Evolutionary conservation across 2,888 invertebrate genomes (phyloP), one percentile per base, ranked within the genome.

Genomic region (Podotricha telesiphe): DNA sequence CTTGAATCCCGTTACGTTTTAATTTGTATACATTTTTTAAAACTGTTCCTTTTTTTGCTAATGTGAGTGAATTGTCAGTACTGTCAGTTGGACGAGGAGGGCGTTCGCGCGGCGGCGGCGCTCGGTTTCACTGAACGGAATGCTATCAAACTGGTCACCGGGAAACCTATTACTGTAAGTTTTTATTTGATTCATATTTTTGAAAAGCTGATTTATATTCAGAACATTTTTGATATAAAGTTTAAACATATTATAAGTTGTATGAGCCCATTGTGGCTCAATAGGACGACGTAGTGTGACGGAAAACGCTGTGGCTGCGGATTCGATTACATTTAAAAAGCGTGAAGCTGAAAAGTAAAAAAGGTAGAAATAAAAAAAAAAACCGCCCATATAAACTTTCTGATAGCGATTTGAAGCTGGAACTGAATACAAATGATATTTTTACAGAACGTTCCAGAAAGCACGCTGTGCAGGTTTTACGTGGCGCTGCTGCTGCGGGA

Each of bases 401-500:
- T n/a, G n/a, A n/a, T n/a, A n/a, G n/a, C n/a, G n/a, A n/a, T n/a
- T n/a, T n/a, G n/a, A n/a, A n/a, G n/a, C n/a, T n/a, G n/a, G n/a
- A n/a, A n/a, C n/a, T n/a, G n/a, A n/a, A n/a, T n/a, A n/a, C n/a
- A n/a, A n/a, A n/a, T n/a, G n/a, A n/a, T n/a, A 53, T 53, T 50
- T 53, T 86, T 88, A 20, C 79, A 96, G 95, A 93, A 88, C 76
- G 89, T 95, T 10, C 86, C 95, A 0, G 93, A 94, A 77, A 85
- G 82, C 50, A 93, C 96, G n/a, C 78, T 97, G 69, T 94, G 95
- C 76, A 94, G 98, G 62, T 96, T 99, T 87, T 99, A 97, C 85
- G 88, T 97, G 70, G 97, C 98, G 10, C 85, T 99, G 72, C 96
- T 99, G 91, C 88, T 99, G 71, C 94, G 96, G 77, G 97, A 98